A percentile compares a stretch with the other conserved stretches of the same genome.
Evolutionary conservation across 2,888 invertebrate species (phyloP).

Genomic region (Mimumesa dahlbomi): DNA sequence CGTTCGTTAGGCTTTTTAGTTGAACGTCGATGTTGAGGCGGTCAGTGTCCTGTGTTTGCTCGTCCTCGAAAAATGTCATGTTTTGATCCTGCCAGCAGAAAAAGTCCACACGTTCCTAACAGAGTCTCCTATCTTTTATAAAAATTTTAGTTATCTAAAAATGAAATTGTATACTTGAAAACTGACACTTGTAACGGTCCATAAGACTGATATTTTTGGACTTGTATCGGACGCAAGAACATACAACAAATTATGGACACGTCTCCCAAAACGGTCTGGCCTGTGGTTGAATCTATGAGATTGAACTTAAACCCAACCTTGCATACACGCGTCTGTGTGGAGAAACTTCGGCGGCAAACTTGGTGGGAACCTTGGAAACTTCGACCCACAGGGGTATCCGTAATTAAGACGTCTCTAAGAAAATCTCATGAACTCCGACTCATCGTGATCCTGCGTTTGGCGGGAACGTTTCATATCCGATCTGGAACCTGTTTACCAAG

Average conservation of each 20-base stretch:
- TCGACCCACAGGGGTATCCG: slow-evolving; percentile 50
- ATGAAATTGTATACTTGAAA: no score
- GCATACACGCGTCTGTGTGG: slow-evolving; percentile 45
- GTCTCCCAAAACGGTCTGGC: slow-evolving; percentile 46
- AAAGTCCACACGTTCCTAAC: neutral
- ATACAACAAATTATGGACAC: no score
- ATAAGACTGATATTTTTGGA: no score
- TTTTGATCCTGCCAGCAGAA: no score
- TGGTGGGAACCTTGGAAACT: slow-evolving; percentile 59
- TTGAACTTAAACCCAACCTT: slow-evolving; percentile 57
- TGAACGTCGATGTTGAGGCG: slow-evolving; percentile 55
- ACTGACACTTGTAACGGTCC: no score
- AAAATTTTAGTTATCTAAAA: no score
- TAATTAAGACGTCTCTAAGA: slow-evolving; percentile 58
- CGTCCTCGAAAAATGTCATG: slow-evolving; percentile 35
- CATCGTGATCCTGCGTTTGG: slow-evolving; percentile 35
- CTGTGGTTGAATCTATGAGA: slow-evolving; percentile 49
- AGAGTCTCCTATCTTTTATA: no score
- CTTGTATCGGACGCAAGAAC: no score
- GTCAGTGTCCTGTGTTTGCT: slow-evolving; percentile 53
- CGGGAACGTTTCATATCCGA: slow-evolving; percentile 27
- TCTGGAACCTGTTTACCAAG: no score
- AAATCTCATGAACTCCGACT: slow-evolving; percentile 43
- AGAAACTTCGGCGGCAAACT: slow-evolving; percentile 57
- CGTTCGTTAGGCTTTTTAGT: slow-evolving; percentile 64